Evolutionary conservation across 1,140 invertebrate species (phyloP), one percentile per base, ranked within the genome.

Genomic region (Ostrea edulis): DNA sequence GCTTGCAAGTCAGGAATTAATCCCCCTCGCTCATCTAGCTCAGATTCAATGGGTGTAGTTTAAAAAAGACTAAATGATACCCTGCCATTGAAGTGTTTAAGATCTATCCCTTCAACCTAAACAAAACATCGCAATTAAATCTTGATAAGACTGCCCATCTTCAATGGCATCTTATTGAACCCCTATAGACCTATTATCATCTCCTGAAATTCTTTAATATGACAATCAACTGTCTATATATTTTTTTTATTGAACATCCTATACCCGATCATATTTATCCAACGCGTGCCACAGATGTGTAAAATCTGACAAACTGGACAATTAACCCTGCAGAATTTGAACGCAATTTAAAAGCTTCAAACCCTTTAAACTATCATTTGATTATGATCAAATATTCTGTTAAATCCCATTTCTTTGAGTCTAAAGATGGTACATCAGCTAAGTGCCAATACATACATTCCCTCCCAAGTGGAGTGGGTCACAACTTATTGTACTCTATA

Each of bases 281-380:
- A 25, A 77, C 68, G 25, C 29, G 68, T 77, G 68, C 68, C 68
- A 77, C 9, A 35, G 25, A 25, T 25, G 68, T 35, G 68, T 77
- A 77, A 77, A 14, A 77, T 77, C 68, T 29, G 25, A 77, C 68
- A 77, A 77, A 77, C 68, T 77, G 68, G 68, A 77, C 68, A 77
- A 77, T 77, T 77, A 77, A 77, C 68, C 25, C 68, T 35, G 68
- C 25, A 77, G 68, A 77, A 77, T 77, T 77, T 77, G 12, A 14
- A 25, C 25, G 14, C 25, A 77, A 77, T 77, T 29, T 62, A 77
- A 77, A 77, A 77, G 22, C 29, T 29, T 77, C 29, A 0, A 17
- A 20, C 17, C 55, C 17, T 62, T 62, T 62, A 29, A 77, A 77
- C 12, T 77, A 77, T 77, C 68, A 77, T 29, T 77, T 29, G 68